These are phyloP conservation scores for Eupithecia insigniata DNA, from an alignment of 2,888 invertebrate species.

Conservation along the genomic window DNA sequence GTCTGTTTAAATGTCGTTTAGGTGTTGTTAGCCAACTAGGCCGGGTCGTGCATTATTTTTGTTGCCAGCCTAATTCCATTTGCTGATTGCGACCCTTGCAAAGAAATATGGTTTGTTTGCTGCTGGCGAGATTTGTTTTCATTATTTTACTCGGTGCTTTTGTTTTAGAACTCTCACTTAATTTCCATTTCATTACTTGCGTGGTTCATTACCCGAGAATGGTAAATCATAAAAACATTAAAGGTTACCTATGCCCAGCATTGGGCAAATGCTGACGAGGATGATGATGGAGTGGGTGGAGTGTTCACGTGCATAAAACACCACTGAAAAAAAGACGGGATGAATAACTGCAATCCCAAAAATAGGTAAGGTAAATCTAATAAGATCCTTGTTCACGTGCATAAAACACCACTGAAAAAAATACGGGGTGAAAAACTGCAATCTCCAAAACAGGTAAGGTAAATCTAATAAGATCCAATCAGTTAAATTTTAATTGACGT, in stretches of 20 bases:
- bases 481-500: neutral
- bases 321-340: too few species aligned
- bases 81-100: conserved; percentile 36
- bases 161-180: neutral
- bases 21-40: conserved; percentile 43
- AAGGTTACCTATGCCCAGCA: too few species aligned
- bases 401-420: too few species aligned
- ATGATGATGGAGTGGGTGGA: too few species aligned
- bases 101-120: conserved; percentile 29
- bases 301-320: too few species aligned
- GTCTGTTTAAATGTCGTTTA: conserved; percentile 48
- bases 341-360: too few species aligned
- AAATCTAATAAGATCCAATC: neutral
- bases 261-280: too few species aligned
- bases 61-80: conserved; percentile 40
- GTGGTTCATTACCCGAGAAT: too few species aligned
- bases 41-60: conserved; percentile 45
- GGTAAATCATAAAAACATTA: neutral
- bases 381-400: too few species aligned
- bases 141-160: conserved; percentile 7
- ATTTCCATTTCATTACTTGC: conserved; percentile 4
- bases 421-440: too few species aligned
- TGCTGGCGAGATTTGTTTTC: conserved; percentile 28
- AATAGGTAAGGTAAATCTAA: too few species aligned
- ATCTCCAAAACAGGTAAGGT: too few species aligned